These are phyloP conservation scores for Cynopterus sphinx DNA, from an alignment of 2,797 vertebrate genomes.

Conservation along the genomic window DNA sequence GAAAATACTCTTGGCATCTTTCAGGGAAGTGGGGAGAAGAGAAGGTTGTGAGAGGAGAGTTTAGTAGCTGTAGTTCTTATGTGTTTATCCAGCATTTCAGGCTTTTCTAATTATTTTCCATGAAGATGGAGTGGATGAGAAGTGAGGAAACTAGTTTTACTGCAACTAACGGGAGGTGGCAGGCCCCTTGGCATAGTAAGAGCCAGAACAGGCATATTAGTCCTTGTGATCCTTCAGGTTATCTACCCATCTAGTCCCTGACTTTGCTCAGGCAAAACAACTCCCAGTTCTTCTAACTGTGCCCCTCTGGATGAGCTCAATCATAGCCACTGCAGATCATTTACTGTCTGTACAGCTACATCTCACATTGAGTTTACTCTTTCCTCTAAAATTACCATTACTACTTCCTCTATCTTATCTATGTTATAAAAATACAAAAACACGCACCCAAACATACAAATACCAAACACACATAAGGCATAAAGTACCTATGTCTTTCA, in stretches of 20 bases:
- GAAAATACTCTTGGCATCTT: neutral
- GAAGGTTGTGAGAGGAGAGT: neutral
- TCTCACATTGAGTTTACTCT: neutral
- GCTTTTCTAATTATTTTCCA: slow-evolving; percentile 6
- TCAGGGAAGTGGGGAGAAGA: neutral
- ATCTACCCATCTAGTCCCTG: neutral
- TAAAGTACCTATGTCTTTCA: neutral
- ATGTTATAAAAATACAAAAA: neutral
- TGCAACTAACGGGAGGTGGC: neutral
- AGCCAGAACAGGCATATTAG: neutral
- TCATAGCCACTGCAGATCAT: neutral
- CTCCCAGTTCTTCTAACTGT: neutral
- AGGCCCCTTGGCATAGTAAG: neutral
- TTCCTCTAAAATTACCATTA: neutral
- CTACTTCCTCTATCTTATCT: neutral
- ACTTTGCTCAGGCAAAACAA: neutral
- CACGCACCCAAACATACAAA: neutral
- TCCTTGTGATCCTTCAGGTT: neutral
- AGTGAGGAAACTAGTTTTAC: slow-evolving; percentile 2
- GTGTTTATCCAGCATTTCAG: neutral
- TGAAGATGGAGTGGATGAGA: neutral
- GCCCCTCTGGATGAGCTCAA: neutral
- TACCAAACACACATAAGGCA: neutral
- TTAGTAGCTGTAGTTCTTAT: neutral
- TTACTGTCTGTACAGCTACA: neutral